A percentile compares a stretch with the other conserved stretches of the same genome.
phyloP scores from a whole-genome alignment of 2,797 vertebrate genomes.

The Trematomus bernacchii region DNA sequence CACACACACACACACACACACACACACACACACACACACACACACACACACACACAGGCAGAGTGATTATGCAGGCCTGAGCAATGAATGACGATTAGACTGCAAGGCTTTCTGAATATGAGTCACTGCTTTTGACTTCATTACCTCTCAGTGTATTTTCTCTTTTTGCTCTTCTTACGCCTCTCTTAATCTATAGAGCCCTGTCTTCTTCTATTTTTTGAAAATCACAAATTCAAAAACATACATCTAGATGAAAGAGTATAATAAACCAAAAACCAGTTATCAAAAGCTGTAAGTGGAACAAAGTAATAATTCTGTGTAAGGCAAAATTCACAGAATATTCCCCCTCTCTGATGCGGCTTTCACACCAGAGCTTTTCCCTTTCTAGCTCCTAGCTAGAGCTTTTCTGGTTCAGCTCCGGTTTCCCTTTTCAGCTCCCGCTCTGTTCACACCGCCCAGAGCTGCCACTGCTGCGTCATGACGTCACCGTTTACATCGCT shows the following conservation, averaged over 20 bases:
- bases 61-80: slow-evolving; percentile 30
- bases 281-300: not conserved
- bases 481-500: too few species aligned
- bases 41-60: slow-evolving; percentile 32
- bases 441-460: too few species aligned
- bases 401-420: too few species aligned
- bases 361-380: too few species aligned
- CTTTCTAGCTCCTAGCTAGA: too few species aligned
- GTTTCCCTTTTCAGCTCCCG: too few species aligned
- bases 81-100: slow-evolving; percentile 20
- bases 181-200: not conserved
- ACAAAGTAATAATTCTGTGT: not conserved
- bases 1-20: slow-evolving; percentile 8
- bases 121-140: slow-evolving; percentile 9
- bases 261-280: not conserved
- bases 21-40: slow-evolving; percentile 12
- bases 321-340: not conserved
- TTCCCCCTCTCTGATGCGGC: not conserved
- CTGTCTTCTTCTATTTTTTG: too few species aligned
- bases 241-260: not conserved
- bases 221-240: too few species aligned
- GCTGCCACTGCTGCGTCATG: too few species aligned
- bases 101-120: slow-evolving; percentile 5
- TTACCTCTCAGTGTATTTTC: not conserved
- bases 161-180: not conserved